Evolutionary conservation across 2,797 vertebrate genomes (phyloP).

Genomic region (Bradypodion pumilum): DNA sequence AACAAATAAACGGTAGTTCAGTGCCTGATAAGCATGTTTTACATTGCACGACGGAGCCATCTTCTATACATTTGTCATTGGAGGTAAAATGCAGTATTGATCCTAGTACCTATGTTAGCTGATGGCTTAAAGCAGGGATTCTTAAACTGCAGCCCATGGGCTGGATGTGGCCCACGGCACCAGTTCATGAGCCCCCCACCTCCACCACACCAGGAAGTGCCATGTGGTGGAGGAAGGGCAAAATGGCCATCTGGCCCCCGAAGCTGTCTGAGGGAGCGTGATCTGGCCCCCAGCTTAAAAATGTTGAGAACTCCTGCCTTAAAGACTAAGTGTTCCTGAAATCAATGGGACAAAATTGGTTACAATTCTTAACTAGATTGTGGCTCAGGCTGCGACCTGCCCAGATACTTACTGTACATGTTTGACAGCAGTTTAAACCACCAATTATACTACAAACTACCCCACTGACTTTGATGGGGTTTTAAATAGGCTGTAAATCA

Average conservation of each 20-base stretch:
- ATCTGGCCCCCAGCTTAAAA: too few species aligned
- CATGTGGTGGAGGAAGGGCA: too few species aligned
- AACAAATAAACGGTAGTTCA: background rate
- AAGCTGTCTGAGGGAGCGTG: too few species aligned
- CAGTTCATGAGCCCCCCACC: too few species aligned
- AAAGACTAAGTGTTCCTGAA: background rate
- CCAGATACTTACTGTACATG: background rate
- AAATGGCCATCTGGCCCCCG: too few species aligned
- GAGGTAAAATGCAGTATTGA: background rate
- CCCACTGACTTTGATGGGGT: background rate
- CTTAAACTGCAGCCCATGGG: too few species aligned
- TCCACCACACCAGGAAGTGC: too few species aligned
- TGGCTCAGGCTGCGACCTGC: background rate
- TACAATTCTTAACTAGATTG: background rate
- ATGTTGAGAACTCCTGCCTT: too few species aligned
- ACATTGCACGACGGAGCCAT: background rate
- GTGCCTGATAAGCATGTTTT: background rate
- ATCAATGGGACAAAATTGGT: background rate
- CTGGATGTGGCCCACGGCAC: too few species aligned
- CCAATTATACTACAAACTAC: background rate
- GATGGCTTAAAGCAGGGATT: background rate
- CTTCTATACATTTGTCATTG: background rate
- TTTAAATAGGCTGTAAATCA: constrained; percentile 15
- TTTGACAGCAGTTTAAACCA: background rate
- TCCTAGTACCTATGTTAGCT: too few species aligned